Evolutionary conservation across 2,797 vertebrate genomes (phyloP).

Genomic region (Euthynnus affinis): DNA sequence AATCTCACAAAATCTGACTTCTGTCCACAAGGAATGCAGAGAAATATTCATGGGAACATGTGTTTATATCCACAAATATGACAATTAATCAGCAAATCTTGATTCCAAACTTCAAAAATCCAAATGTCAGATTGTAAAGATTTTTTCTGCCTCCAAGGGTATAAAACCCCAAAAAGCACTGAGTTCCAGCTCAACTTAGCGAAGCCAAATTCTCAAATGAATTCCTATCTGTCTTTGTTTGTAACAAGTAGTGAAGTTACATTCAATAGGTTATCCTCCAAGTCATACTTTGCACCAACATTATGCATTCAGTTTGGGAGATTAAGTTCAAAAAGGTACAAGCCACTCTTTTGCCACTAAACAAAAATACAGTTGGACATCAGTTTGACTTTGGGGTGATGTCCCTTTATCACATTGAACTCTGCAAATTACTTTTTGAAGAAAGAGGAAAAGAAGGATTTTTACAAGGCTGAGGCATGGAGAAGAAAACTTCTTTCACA

Average conservation of each 20-base stretch:
- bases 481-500: constrained; percentile 80
- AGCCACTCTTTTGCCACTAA: constrained; percentile 24
- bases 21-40: neutral
- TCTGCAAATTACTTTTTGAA: constrained; percentile 60
- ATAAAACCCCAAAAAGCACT: constrained; percentile 13
- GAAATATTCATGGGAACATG: constrained; percentile 25
- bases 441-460: constrained; percentile 71
- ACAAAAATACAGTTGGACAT: constrained; percentile 52
- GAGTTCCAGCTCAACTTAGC: constrained; percentile 34
- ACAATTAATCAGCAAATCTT: constrained; percentile 24
- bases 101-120: constrained; percentile 23
- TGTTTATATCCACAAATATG: constrained; percentile 12
- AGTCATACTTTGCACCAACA: constrained; percentile 3
- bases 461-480: constrained; percentile 70
- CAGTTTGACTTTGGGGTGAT: constrained; percentile 41
- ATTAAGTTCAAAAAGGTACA: constrained; percentile 44
- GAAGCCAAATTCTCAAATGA: constrained; percentile 24
- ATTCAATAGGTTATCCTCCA: constrained; percentile 27
- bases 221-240: constrained; percentile 9
- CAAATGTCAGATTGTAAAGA: constrained; percentile 12
- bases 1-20: constrained; percentile 26
- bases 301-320: constrained; percentile 23
- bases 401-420: constrained; percentile 53
- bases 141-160: neutral
- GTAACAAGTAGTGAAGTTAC: constrained; percentile 12